Evolutionary conservation across 1,140 invertebrate genomes (phyloP).

Genomic region (Zelostemma sp.): DNA sequence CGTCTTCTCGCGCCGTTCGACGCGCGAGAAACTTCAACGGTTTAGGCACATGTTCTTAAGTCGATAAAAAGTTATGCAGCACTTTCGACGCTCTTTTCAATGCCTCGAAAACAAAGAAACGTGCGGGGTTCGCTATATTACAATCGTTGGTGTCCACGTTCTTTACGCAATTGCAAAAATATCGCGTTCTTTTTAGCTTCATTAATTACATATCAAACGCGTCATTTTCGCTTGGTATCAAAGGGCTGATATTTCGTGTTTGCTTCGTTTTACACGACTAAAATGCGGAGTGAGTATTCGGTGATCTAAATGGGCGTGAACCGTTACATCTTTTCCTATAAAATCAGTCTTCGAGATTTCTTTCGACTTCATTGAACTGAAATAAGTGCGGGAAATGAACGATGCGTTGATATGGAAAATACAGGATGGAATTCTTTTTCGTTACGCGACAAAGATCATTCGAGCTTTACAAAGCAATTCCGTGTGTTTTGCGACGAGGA

Average conservation of each 20-base stretch:
- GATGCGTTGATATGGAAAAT: constrained; percentile 55
- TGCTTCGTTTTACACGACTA: constrained; percentile 50
- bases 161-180: too few relatives aligned
- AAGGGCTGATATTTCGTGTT: constrained; percentile 61
- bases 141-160: too few relatives aligned
- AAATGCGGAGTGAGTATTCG: constrained; percentile 57
- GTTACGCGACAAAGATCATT: too few relatives aligned
- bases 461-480: too few relatives aligned
- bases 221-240: constrained; percentile 62
- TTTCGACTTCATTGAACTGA: constrained; percentile 62
- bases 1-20: neutral
- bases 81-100: too few relatives aligned
- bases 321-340: constrained; percentile 54
- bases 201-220: constrained; percentile 66
- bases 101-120: too few relatives aligned
- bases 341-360: constrained; percentile 69
- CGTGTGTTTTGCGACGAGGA: too few relatives aligned
- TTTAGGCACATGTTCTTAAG: too few relatives aligned
- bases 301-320: constrained; percentile 60
- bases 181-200: too few relatives aligned
- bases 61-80: too few relatives aligned
- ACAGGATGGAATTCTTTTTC: constrained; percentile 50
- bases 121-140: too few relatives aligned
- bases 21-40: too few relatives aligned
- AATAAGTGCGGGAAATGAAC: constrained; percentile 12